Evolutionary conservation across 2,113 vertebrate species (phyloP).

Genomic region (Paradisaea rubra): DNA sequence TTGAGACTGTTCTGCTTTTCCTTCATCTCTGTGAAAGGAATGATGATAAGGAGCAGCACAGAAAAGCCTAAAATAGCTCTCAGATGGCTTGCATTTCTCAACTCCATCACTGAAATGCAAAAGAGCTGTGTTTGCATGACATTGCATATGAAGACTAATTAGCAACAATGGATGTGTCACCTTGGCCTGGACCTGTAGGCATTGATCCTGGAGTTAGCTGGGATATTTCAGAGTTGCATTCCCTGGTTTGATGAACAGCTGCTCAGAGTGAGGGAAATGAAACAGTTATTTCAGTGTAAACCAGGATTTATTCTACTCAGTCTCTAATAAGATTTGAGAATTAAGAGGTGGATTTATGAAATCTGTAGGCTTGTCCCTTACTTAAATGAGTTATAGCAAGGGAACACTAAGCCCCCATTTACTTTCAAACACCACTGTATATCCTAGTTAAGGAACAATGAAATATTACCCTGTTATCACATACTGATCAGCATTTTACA

Average conservation of each 20-base stretch:
- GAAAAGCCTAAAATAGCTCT: not conserved
- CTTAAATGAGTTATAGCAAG: not conserved
- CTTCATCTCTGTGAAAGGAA: not conserved
- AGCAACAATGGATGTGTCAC: not conserved
- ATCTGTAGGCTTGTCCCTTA: not conserved
- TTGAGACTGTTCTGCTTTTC: not conserved
- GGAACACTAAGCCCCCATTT: not conserved
- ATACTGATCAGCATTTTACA: not conserved
- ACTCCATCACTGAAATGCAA: not conserved
- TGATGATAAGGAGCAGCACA: not conserved
- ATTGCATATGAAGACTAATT: not conserved
- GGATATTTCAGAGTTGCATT: not conserved
- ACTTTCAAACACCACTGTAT: not conserved
- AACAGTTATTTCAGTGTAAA: not conserved
- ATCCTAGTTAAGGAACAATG: not conserved
- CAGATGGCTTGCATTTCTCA: not conserved
- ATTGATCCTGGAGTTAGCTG: not conserved
- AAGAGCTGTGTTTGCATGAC: not conserved
- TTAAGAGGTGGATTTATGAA: constrained; percentile 29
- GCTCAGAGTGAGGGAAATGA: not conserved
- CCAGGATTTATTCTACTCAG: constrained; percentile 1
- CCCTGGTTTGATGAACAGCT: not conserved
- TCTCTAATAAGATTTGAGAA: constrained; percentile 30
- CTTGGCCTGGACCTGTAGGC: not conserved
- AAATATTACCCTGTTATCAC: not conserved